Percentiles rank a stretch among this genome's conserved stretches.
These are phyloP conservation scores for Apantesis nais DNA, from an alignment of 2,888 invertebrate genomes.

Conservation along the genomic window DNA sequence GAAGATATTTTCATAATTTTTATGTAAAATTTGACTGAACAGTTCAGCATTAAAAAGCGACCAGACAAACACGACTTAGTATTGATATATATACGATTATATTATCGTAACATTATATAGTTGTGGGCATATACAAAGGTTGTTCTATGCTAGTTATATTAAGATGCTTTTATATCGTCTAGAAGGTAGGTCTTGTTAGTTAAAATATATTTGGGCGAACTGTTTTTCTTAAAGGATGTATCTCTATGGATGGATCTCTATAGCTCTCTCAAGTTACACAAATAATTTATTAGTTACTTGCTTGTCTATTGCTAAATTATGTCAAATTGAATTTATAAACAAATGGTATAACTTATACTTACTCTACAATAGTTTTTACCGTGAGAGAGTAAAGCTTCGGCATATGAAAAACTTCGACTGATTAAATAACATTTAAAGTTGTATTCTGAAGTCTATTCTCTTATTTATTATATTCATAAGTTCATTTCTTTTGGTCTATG, in stretches of 20 bases:
- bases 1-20: too few species aligned
- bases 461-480: neutral
- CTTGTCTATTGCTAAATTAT: neutral
- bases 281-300: neutral
- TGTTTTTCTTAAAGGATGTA: neutral
- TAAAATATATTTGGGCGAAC: constrained; percentile 2
- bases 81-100: neutral
- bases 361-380: too few species aligned
- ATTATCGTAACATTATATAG: neutral
- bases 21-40: too few species aligned
- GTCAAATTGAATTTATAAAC: too few species aligned
- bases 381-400: too few species aligned
- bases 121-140: constrained; percentile 47
- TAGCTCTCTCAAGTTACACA: neutral
- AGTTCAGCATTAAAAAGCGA: too few species aligned
- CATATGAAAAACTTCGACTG: too few species aligned
- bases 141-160: constrained; percentile 45
- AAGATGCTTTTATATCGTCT: constrained; percentile 43
- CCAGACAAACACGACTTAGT: neutral
- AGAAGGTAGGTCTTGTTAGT: constrained; percentile 29
- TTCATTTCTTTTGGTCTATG: neutral
- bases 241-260: too few species aligned
- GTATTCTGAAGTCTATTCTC: neutral
- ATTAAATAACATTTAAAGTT: neutral
- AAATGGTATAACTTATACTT: too few species aligned